These are phyloP conservation scores for Heterodera filipjevi DNA, from an alignment of 2,888 invertebrate species.

Conservation along the genomic window DNA sequence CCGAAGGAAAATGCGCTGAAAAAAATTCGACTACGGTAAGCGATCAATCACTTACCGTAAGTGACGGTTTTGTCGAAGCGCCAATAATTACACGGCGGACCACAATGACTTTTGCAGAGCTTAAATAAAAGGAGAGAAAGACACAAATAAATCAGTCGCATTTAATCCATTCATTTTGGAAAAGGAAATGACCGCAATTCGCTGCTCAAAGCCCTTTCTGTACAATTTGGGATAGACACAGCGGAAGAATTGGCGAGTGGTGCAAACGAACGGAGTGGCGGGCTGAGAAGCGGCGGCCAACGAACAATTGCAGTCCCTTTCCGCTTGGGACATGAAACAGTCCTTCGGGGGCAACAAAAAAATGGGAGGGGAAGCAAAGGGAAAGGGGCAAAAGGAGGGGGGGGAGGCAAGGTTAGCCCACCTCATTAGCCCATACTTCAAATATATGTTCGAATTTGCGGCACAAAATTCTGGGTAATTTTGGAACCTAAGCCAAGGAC, in stretches of 20 bases:
- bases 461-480: too few species aligned
- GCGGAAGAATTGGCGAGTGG: conserved; percentile 48
- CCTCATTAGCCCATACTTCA: too few species aligned
- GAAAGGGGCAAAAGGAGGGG: neutral
- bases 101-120: conserved; percentile 52
- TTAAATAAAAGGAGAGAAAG: neutral
- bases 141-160: neutral
- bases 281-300: conserved; percentile 51
- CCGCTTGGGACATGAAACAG: conserved; percentile 52
- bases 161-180: neutral
- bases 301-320: conserved; percentile 55
- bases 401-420: neutral
- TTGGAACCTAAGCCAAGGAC: too few species aligned
- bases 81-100: conserved; percentile 58
- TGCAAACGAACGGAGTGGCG: conserved; percentile 49
- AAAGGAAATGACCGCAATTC: conserved; percentile 21
- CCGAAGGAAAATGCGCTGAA: conserved; percentile 52
- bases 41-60: conserved; percentile 35
- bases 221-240: conserved; percentile 47
- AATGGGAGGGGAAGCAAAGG: conserved; percentile 32
- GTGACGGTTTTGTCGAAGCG: conserved; percentile 54
- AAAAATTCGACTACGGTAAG: neutral
- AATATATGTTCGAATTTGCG: too few species aligned
- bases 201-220: conserved; percentile 15
- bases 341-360: conserved; percentile 29